These are phyloP conservation scores for Tanytarsus gracilentus DNA, from an alignment of 2,888 invertebrate species.

Conservation along the genomic window DNA sequence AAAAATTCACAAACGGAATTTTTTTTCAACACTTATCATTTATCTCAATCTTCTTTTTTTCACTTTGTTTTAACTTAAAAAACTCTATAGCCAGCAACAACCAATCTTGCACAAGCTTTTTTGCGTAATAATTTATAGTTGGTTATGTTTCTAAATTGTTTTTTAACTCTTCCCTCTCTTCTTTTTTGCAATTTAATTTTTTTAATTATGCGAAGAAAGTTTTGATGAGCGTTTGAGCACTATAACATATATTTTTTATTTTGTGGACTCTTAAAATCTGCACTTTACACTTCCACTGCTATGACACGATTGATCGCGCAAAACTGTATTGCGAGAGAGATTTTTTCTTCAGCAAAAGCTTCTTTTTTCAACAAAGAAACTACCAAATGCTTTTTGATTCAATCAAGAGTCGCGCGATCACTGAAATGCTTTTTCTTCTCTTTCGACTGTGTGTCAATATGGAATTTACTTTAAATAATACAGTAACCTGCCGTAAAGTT, in stretches of 20 bases:
- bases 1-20: neutral
- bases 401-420: constrained; percentile 26
- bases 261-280: no score
- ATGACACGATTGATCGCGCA: neutral
- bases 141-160: neutral
- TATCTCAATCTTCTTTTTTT: neutral
- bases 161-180: no score
- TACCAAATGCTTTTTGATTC: neutral
- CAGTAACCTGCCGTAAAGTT: constrained; percentile 12
- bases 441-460: neutral
- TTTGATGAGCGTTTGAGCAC: no score
- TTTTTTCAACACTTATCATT: no score
- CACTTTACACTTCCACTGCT: constrained; percentile 1
- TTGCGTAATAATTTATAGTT: neutral
- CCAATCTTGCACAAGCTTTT: neutral
- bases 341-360: no score
- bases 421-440: constrained; percentile 16
- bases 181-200: no score
- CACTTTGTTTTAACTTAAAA: neutral
- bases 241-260: neutral
- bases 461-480: constrained; percentile 22
- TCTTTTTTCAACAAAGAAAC: constrained; percentile 1
- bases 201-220: no score
- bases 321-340: neutral
- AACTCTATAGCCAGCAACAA: no score